Evolutionary conservation across 2,113 vertebrate species (phyloP).

Genomic region (Pterophyllum scalare): DNA sequence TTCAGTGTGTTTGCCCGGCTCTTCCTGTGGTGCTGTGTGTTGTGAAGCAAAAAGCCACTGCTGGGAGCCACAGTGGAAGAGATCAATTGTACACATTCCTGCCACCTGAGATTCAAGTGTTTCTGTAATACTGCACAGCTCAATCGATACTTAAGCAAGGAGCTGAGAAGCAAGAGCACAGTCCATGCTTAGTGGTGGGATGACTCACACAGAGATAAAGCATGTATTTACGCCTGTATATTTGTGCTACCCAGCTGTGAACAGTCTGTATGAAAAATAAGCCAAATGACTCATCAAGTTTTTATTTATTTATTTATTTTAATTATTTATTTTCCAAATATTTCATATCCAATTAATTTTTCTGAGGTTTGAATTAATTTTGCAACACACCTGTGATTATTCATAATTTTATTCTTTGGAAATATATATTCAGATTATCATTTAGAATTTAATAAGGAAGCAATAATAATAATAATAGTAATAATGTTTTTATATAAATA

Average conservation of each 20-base stretch:
- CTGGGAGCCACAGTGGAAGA: conserved; percentile 78
- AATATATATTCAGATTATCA: neutral
- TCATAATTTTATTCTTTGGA: neutral
- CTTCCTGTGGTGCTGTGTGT: conserved; percentile 72
- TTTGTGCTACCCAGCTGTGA: conserved; percentile 16
- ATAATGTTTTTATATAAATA: neutral
- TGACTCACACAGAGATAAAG: conserved; percentile 72
- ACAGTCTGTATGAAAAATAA: neutral
- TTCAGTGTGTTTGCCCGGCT: conserved; percentile 61
- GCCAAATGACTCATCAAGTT: neutral
- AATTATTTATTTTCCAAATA: neutral
- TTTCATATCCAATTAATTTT: neutral
- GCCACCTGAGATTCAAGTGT: conserved; percentile 88
- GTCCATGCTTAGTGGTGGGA: conserved; percentile 65
- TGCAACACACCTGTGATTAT: neutral
- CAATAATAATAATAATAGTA: neutral
- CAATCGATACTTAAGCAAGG: conserved; percentile 86
- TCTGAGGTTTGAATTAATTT: neutral
- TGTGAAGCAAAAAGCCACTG: conserved; percentile 78
- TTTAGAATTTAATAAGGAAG: neutral
- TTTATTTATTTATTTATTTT: neutral
- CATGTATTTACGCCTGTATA: conserved; percentile 38
- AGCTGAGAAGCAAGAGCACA: conserved; percentile 67
- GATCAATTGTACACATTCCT: conserved; percentile 87
- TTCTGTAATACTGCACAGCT: conserved; percentile 85